Base-by-base conservation (phyloP, 2,888 invertebrate species). In the Philereme transversata region DNA sequence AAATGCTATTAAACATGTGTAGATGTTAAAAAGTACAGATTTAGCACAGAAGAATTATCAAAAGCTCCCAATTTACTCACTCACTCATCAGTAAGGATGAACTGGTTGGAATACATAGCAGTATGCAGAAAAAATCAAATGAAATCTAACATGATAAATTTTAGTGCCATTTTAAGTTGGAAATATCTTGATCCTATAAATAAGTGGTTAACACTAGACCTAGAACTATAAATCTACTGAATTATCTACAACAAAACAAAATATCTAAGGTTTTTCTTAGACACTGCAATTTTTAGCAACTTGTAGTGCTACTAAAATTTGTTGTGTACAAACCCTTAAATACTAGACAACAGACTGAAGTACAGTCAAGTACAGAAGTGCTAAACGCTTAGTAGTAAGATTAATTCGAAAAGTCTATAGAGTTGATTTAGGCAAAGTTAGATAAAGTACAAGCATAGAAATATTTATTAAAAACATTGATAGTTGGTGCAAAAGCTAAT, bases 401-500 rank as follows among this genome's bases (percentile, higher is more conserved):
- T 22, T 51, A 51, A 48, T 49, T 58, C 51, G 62, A 62, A 55
- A 60, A 62, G 40, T 56, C 56, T 63, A 48, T 51, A 57, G 51
- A 50, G n/a, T 52, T 49, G 49, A 34, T 51, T 62, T 60, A 59
- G 56, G 59, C 62, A 59, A 58, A 58, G 58, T 44, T 51, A 43
- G 54, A 40, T 46, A 54, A 22, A 53, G 43, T 50, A 57, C 35
- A 63, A 59, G 59, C 62, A 49, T 59, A 55, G 48, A 59, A 52
- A 54, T 50, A 53, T 51, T 55, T 51, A 46, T 36, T 50, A 54
- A 58, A 58, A 38, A 10, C 51, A 51, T 38, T 6, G n/a, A 44
- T 63, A 63, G 54, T 45, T 35, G 40, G 62, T 63, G 62, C 62
- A 59, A 59, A 63, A 63, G 62, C 62, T 52, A 51, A 22, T 22